phyloP scores from a whole-genome alignment of 2,113 vertebrate species.

The Hiodon alosoides region DNA sequence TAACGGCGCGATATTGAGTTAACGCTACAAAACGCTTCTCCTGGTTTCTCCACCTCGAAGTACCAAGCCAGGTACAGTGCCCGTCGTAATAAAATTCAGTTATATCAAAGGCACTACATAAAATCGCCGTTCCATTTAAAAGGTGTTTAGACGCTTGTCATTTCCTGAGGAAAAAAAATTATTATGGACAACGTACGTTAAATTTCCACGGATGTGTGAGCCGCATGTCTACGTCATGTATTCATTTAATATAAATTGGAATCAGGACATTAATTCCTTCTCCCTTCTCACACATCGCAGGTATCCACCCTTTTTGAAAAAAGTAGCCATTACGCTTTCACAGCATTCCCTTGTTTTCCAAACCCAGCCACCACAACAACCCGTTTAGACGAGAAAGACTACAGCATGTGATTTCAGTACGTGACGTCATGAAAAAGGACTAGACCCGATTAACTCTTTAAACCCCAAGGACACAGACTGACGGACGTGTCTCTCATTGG shows the following conservation, averaged over 20 bases:
- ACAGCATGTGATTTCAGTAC: slow-evolving; percentile 26
- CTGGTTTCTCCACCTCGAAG: background rate
- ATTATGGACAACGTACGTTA: slow-evolving; percentile 15
- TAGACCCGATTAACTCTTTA: slow-evolving; percentile 1
- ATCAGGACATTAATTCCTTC: slow-evolving; percentile 36
- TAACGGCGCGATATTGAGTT: too few species aligned
- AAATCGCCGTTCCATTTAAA: background rate
- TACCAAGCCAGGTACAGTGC: background rate
- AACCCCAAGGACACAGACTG: background rate
- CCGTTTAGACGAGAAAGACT: background rate
- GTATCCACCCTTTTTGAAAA: background rate
- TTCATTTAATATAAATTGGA: slow-evolving; percentile 3
- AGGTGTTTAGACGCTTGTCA: background rate
- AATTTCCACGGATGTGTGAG: slow-evolving; percentile 34
- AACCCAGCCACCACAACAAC: background rate
- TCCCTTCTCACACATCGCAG: slow-evolving; percentile 19
- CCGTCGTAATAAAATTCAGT: background rate
- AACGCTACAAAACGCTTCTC: too few species aligned
- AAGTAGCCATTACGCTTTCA: background rate
- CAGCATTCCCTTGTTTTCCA: slow-evolving; percentile 24
- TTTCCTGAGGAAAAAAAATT: slow-evolving; percentile 9
- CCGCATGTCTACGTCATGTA: slow-evolving; percentile 41
- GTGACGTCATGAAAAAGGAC: slow-evolving; percentile 15
- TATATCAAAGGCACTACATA: background rate
- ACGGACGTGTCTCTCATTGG: too few species aligned